Percentiles rank a stretch among this genome's conserved stretches.
These are phyloP conservation scores for Nebria ingens DNA, from an alignment of 1,140 invertebrate species.

Conservation along the genomic window DNA sequence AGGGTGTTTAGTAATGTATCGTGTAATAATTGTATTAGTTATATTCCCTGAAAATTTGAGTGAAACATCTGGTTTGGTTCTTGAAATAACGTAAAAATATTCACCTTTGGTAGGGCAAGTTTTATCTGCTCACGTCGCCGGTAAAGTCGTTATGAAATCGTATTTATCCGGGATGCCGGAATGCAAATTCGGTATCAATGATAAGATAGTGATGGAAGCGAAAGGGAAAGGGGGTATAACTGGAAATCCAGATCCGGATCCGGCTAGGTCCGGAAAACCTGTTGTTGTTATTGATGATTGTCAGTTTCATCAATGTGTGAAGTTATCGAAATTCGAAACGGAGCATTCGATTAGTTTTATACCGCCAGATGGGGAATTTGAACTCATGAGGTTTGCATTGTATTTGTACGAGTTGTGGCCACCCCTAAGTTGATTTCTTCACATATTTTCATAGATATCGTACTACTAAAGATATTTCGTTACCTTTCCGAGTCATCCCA, in stretches of 20 bases:
- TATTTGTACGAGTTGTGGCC: slow-evolving; percentile 13
- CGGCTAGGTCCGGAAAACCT: slow-evolving; percentile 79
- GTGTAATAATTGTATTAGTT: too few species aligned
- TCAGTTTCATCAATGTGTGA: slow-evolving; percentile 99
- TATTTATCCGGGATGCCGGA: slow-evolving; percentile 99
- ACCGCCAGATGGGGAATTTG: slow-evolving; percentile 99
- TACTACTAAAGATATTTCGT: slow-evolving; percentile 99
- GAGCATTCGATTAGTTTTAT: slow-evolving; percentile 99
- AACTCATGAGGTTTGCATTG: slow-evolving; percentile 83
- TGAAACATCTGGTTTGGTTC: too few species aligned
- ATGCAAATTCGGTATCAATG: slow-evolving; percentile 99
- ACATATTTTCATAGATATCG: slow-evolving; percentile 75
- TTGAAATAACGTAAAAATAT: too few species aligned
- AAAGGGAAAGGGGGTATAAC: slow-evolving; percentile 72
- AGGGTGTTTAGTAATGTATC: too few species aligned
- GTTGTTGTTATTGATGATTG: slow-evolving; percentile 99
- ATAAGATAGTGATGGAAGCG: slow-evolving; percentile 98
- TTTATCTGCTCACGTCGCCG: slow-evolving; percentile 96
- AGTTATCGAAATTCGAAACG: slow-evolving; percentile 98
- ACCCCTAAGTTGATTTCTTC: too few species aligned
- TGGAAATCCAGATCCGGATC: slow-evolving; percentile 69
- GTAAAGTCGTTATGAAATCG: slow-evolving; percentile 99
- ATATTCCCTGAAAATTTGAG: too few species aligned
- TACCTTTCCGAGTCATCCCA: slow-evolving; percentile 98
- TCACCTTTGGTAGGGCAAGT: slow-evolving; percentile 94